Evolutionary conservation across 2,797 vertebrate genomes (phyloP), one percentile per base, ranked within the genome.

Genomic region (Knipowitschia caucasica): DNA sequence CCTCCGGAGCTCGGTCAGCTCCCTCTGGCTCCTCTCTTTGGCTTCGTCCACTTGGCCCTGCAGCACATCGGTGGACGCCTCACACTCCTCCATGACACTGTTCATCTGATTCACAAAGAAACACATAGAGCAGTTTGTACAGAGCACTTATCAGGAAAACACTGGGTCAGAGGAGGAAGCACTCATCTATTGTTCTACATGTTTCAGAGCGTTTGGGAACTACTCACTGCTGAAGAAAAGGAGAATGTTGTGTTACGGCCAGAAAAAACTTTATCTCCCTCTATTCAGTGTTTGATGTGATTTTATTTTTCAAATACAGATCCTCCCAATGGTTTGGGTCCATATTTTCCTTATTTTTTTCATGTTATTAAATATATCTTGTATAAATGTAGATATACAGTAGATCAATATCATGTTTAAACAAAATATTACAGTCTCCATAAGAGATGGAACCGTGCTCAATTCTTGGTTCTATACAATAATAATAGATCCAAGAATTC

Each of bases 41-140:
- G 91, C 92, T 62, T 92, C 93, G 29, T 95, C 92, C 52, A 99
- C 88, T 78, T 98, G 92, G 72, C 77, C 91, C 89, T 96, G 96
- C 62, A 98, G 92, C 18, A 91, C 90, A 71, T 94, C 83, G 4
- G 93, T 83, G 1, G 93, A 93, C 0, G 82, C 82, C 67, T 92
- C 91, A 0, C 95, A 95, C 30, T 87, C 86, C 59, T 90, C 89
- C 10, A 94, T 84, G 45, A 93, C 90, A 75, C 86, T 90, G 6
- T 89, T 92, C 91, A 98, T 93, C 96, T 98, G 82, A 9, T 30
- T 20, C 56, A 9, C 20, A 43, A 36, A 50, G 33, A 71, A n/a
- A 61, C 56, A 58, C 62, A 31, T 18, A 10, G 14, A 61, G 38
- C 63, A 49, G 64, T 49, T 57, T 51, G 59, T 35, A 29, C 4